Base-by-base conservation (phyloP, 2,888 invertebrate genomes). In the Acrobasis suavella region DNA sequence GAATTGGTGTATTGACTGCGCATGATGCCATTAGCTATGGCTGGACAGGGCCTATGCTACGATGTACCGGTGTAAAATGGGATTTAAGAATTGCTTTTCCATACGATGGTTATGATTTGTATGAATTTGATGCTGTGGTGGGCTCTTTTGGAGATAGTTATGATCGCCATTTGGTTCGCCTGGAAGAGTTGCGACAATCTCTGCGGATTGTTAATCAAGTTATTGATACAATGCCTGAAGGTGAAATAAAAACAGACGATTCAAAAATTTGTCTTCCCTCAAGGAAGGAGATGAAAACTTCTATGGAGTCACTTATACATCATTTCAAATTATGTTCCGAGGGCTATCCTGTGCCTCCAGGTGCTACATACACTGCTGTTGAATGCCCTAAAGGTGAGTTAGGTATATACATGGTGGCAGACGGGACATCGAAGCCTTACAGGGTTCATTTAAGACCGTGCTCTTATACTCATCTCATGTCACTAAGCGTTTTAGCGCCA, bases 321-420 rank as follows among this genome's bases (percentile, higher is more conserved):
- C 97, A 98, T 80, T 97, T 98, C 84, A 98, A 98, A 82, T 91
- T 96, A 65, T 98, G 95, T 81, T 94, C 95, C 1, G 95, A 96
- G 84, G 98, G 97, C 0, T 96, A 95, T 81, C 92, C 93, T 38
- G 97, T 98, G 22, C 97, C 98, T 0, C 96, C 98, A 16, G 98
- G 98, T 0, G 84, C 93, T 2, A 96, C 97, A 0, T 98, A 97
- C 76, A 95, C 96, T 0, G 93, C 95, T 37, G 93, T 95, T 2
- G 98, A 98, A 85, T 95, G 95, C 63, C 98, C 98, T 0, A 98
- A 97, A 93, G 96, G 95, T 51, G 98, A 98, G 86, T 94, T 98
- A 81, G 98, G 97, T 2, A 93, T 98, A 1, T 98, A 97, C 81
- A 91, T 98, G 75, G 96, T 98, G 2, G 95, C 97, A 0, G 97